Base-by-base conservation (phyloP, 2,113 vertebrate species). In the Sarotherodon lohbergeri region DNA sequence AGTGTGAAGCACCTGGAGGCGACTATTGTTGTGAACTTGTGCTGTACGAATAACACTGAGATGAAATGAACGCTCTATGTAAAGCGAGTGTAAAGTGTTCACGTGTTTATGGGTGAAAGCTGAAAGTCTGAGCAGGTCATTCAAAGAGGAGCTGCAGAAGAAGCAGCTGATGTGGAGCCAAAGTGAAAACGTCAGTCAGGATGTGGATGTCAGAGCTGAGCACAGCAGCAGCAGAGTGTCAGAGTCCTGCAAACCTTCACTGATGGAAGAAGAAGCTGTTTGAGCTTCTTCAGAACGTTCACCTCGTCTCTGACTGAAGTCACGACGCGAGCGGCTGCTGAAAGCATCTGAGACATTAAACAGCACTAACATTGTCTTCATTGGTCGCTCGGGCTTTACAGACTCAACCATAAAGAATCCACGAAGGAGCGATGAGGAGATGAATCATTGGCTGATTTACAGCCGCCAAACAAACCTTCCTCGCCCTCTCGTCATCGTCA, bases 1-100 rank as follows among this genome's bases (percentile, higher is more conserved):
- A 50, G 43, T 29, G 24, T 19, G 4, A n/a, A n/a, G 17, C 52
- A 55, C n/a, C 54, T 11, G 5, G 52, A 54, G 52, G 19, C 9
- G 52, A 54, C 52, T 3, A 8, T 3, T 54, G 52, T 2, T 17
- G 48, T 17, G 22, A 73, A 3, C 9, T 11, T 5, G 22, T 10
- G 22, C 2, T 48, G 16, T 3, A 48, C 4, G 0, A 29, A 76
- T 48, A 50, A 78, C 43, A 43, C 11, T 14, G n/a, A 24, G 66
- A 24, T 71, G 36, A 71, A 24, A 73, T 1, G 4, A 73, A 3
- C 1, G 3, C 1, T 48, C 4, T 5, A 0, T 48, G 41, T 29
- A 76, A 48, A 19, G 5, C 3, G 27, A 27, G 27, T 27, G 27
- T 27, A 27, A 27, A 27, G 16, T 29, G 43, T 48, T 48, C 43